Evolutionary conservation across 2,888 invertebrate species (phyloP).

Genomic region (Leptopilina myrica): DNA sequence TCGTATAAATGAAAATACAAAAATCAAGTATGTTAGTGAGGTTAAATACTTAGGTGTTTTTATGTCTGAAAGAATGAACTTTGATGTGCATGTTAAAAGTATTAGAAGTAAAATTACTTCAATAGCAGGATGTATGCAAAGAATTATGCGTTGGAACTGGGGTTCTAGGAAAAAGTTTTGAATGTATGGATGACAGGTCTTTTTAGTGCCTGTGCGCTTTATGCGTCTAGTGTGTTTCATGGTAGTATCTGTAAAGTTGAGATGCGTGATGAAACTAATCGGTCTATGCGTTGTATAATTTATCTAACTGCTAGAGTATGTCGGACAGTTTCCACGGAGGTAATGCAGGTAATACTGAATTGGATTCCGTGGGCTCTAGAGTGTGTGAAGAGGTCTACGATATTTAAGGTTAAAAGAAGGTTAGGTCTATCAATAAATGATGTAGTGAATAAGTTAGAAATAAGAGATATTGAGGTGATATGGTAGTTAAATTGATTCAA

Average conservation of each 20-base stretch:
- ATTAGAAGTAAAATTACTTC: background rate
- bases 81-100: background rate
- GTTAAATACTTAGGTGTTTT: background rate
- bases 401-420: background rate
- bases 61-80: background rate
- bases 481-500: background rate
- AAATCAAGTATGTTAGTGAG: background rate
- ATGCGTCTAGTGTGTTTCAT: background rate
- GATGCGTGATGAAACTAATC: background rate
- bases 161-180: background rate
- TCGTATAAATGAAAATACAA: background rate
- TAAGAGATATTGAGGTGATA: background rate
- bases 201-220: background rate
- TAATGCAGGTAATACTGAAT: background rate
- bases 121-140: background rate
- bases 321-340: background rate
- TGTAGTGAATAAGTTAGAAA: background rate
- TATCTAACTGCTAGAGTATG: background rate
- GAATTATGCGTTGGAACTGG: background rate
- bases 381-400: background rate
- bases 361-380: background rate
- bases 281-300: background rate
- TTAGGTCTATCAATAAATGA: background rate
- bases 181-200: background rate
- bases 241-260: background rate